These are phyloP conservation scores for Ormyrus labotus DNA, from an alignment of 2,888 invertebrate species.

Conservation along the genomic window DNA sequence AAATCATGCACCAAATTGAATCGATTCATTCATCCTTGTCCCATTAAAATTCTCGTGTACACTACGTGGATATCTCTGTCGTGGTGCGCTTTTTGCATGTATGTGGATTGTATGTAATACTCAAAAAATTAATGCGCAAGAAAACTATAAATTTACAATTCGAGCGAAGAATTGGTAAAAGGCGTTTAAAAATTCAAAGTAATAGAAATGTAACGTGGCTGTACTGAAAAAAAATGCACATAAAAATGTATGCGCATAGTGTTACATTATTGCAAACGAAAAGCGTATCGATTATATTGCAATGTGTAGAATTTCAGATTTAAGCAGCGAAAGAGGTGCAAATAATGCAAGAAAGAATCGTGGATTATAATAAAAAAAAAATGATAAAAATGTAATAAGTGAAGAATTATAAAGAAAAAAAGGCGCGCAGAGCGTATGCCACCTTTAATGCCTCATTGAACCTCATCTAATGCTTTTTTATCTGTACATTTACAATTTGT, in stretches of 20 bases:
- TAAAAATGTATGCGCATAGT: not conserved
- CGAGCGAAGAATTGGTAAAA: slow-evolving; percentile 52
- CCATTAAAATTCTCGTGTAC: slow-evolving; percentile 62
- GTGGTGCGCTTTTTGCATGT: slow-evolving; percentile 62
- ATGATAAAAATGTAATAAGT: slow-evolving; percentile 54
- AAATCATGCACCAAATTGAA: slow-evolving; percentile 72
- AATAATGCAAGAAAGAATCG: slow-evolving; percentile 38
- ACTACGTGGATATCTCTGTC: slow-evolving; percentile 56
- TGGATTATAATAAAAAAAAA: slow-evolving; percentile 51
- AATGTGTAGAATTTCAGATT: slow-evolving; percentile 57
- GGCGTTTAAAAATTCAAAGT: slow-evolving; percentile 4
- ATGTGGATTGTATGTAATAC: slow-evolving; percentile 68
- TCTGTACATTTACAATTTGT: slow-evolving; percentile 76
- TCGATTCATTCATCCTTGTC: slow-evolving; percentile 66
- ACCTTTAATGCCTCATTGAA: slow-evolving; percentile 75
- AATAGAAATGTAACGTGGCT: slow-evolving; percentile 3
- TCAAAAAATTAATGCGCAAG: slow-evolving; percentile 46
- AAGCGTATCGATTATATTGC: slow-evolving; percentile 52
- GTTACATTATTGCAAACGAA: slow-evolving; percentile 43
- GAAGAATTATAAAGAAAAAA: slow-evolving; percentile 56
- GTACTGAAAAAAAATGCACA: slow-evolving; percentile 1
- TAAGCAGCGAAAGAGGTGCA: slow-evolving; percentile 44
- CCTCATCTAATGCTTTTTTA: slow-evolving; percentile 76
- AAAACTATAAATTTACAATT: slow-evolving; percentile 38
- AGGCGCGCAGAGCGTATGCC: slow-evolving; percentile 72